A percentile compares a stretch with the other conserved stretches of the same genome.
phyloP scores from a whole-genome alignment of 2,888 invertebrate species.

The Leptopilina drosophilae region DNA sequence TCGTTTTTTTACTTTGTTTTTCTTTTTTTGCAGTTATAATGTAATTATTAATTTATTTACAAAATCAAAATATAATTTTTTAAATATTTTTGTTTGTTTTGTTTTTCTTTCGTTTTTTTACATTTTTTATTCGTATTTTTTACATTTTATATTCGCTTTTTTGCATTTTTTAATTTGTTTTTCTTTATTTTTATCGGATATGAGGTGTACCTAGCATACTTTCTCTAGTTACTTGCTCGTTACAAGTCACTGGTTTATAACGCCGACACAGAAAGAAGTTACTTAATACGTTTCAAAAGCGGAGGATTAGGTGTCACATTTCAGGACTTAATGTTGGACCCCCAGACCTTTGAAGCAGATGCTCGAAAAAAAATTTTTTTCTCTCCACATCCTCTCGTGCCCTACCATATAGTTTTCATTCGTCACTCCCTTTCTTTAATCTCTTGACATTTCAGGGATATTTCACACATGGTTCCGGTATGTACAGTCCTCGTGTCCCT shows the following conservation, averaged over 20 bases:
- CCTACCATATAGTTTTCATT: constrained; percentile 38
- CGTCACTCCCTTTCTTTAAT: constrained; percentile 27
- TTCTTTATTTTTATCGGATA: background rate
- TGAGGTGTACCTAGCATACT: background rate
- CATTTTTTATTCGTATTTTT: background rate
- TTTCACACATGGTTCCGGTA: constrained; percentile 31
- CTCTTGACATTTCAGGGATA: constrained; percentile 30
- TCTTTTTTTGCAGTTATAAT: no score
- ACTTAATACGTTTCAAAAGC: constrained; percentile 71
- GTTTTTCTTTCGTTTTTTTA: background rate
- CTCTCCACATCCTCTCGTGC: constrained; percentile 21
- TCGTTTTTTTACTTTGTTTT: no score
- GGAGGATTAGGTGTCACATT: constrained; percentile 72
- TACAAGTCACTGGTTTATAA: constrained; percentile 7
- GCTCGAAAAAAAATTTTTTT: constrained; percentile 46
- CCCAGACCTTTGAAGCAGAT: constrained; percentile 57
- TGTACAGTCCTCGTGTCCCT: no score
- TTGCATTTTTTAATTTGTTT: background rate
- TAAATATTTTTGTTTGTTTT: no score
- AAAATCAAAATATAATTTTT: no score
- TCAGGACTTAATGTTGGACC: constrained; percentile 65
- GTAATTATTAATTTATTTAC: no score
- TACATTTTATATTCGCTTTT: background rate
- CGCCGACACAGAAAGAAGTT: constrained; percentile 61
- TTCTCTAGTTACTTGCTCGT: constrained; percentile 23